Base-by-base conservation (phyloP, 2,888 invertebrate genomes). In the Cryptosula pallasiana region DNA sequence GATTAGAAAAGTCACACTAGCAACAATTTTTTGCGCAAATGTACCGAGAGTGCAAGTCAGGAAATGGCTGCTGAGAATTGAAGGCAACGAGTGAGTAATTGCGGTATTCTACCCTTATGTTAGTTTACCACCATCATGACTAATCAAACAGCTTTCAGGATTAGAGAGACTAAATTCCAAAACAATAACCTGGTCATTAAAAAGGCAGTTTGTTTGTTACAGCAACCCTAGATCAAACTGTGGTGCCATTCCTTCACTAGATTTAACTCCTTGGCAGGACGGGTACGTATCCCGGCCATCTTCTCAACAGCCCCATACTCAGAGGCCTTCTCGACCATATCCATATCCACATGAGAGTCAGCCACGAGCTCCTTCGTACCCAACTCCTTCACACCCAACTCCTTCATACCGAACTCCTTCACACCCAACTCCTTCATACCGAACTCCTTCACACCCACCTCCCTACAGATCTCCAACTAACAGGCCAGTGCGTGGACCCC, bases 1-100 rank as follows among this genome's bases (percentile, higher is more conserved):
- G 55, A 70, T 70, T 5, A 70, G 55, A 54, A 70, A 45, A 54
- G 70, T 29, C 13, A 23, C 70, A 9, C 29, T 70, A 23, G 36
- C 70, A 5, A 3, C 5, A 29, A 5, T 70, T 9, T 54, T 23
- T 29, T 70, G 70, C 25, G 45, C 2, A 23, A 70, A 70, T 29
- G 45, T 70, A n/a, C 57, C 57, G 5, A 23, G 57, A 23, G 23
- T 23, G 5, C 57, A 5, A n/a, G 23, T 57, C 25, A 13, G 57
- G n/a, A 13, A 57, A 23, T n/a, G 5, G 5, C 23, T 57, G 16
- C 57, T 57, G 25, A 5, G 25, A n/a, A 23, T 23, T 23, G 57
- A 13, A 57, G n/a, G 25, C 57, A 5, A 16, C 5, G 57, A 57
- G 57, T 57, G n/a, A 57, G 57, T 57, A n/a, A n/a, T n/a, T n/a